Evolutionary conservation across 2,113 vertebrate species (phyloP).

Genomic region (Osmerus eperlanus): DNA sequence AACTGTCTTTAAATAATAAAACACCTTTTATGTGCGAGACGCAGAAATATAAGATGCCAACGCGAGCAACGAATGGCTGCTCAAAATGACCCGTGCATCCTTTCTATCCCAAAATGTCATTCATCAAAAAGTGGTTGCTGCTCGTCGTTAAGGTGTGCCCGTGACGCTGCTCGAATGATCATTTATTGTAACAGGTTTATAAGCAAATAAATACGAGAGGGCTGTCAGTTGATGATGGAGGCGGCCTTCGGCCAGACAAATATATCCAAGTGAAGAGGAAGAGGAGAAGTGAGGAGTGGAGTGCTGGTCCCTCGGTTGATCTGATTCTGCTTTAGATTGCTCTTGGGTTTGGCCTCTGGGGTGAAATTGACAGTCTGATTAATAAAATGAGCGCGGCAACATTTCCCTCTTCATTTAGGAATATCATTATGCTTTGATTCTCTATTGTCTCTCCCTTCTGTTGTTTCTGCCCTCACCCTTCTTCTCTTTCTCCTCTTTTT

Average conservation of each 20-base stretch:
- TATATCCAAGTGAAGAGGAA: slow-evolving; percentile 96
- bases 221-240: slow-evolving; percentile 99
- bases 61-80: slow-evolving; percentile 91
- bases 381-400: slow-evolving; percentile 97
- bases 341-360: slow-evolving; percentile 98
- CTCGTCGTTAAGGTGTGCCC: slow-evolving; percentile 97
- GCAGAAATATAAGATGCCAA: slow-evolving; percentile 87
- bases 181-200: slow-evolving; percentile 99
- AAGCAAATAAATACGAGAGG: slow-evolving; percentile 99
- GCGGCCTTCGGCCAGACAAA: slow-evolving; percentile 97
- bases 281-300: slow-evolving; percentile 87
- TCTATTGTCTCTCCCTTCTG: slow-evolving; percentile 90
- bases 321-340: slow-evolving; percentile 86
- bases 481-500: slow-evolving; percentile 41
- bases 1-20: slow-evolving; percentile 91
- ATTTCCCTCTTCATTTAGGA: slow-evolving; percentile 99
- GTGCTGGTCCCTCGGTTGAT: slow-evolving; percentile 86
- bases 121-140: slow-evolving; percentile 90
- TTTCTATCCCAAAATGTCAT: slow-evolving; percentile 92
- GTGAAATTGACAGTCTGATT: slow-evolving; percentile 99
- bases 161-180: slow-evolving; percentile 99
- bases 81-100: slow-evolving; percentile 96
- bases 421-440: slow-evolving; percentile 99
- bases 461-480: slow-evolving; percentile 35
- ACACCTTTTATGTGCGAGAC: slow-evolving; percentile 88